Base-by-base conservation (phyloP, 2,797 vertebrate genomes). In the Macropodus opercularis region DNA sequence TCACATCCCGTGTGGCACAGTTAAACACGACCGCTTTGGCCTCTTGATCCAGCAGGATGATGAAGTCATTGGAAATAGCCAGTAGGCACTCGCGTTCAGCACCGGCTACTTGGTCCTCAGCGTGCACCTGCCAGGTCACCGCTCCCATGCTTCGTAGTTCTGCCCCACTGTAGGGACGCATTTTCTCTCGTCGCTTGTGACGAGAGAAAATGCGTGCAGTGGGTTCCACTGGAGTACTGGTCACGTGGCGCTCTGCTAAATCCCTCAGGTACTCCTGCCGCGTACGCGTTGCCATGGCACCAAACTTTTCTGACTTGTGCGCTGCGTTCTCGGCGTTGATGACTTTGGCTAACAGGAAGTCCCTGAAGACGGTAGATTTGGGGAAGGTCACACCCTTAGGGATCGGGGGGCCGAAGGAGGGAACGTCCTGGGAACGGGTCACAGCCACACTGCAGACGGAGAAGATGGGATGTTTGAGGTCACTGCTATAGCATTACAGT, bases 271-370 rank as follows among this genome's bases (percentile, higher is more conserved):
- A 99, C 77, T 99, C 97, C 84, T 99, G 96, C 27, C 96, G 93
- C 0, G 97, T 99, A 66, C 96, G 94, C 2, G 96, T 98, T 2
- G 97, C 97, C 97, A 99, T 99, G 3, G 95, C 96, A 0, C 95
- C 93, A 47, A 99, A 99, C 84, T 99, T 99, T 13, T 97, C 95
- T 0, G 97, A 99, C 84, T 99, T 98, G 79, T 98, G 96, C 72
- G 96, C 96, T 10, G 97, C 97, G 74, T 98, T 99, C 87, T 99
- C 97, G 0, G 94, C 97, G 63, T 99, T 99, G 78, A 98, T 96
- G 69, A 98, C 94, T 92, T 99, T 99, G 74, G 96, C 93, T 73
- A 99, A 77, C 61, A 99, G 92, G 85, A 99, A 99, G 94, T 98
- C 96, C 95, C 96, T 94, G 90, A 99, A 99, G 57, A 99, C 96